Evolutionary conservation across 2,888 invertebrate species (phyloP), one percentile per base, ranked within the genome.

Genomic region (Eupithecia subumbrata): DNA sequence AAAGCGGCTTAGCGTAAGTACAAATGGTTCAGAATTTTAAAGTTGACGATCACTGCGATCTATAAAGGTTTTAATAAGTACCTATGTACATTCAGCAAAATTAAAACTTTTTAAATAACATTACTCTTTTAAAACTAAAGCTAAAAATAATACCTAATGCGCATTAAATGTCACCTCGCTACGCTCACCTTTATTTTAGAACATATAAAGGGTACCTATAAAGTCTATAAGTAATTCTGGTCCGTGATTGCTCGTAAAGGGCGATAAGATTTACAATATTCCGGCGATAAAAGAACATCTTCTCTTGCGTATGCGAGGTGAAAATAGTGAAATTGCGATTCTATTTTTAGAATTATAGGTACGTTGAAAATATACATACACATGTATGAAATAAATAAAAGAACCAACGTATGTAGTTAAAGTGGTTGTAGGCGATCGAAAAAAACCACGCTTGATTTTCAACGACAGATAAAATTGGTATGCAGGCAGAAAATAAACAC

Each of bases 211-310:
- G 74, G 74, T 67, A 76, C 64, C 60, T 60, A 25, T 60, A 34
- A 78, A 78, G 72, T 76, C 75, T 76, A 75, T 78, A 74, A 76
- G 25, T 60, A 60, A 60, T 60, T 60, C 60, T 25, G 72, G 74
- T 68, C 71, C 70, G 76, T 78, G 78, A 81, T 78, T 79, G 81
- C 80, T 81, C 79, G 77, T 81, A 78, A 81, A 81, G 34, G 63
- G 76, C 76, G 74, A 79, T 78, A 78, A 78, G 79, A 80, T 80
- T 78, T 80, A 81, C 78, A 78, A 79, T 81, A 79, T 80, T 76
- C 76, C 66, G 73, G 75, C 69, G 60, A 77, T 79, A 80, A 80
- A 78, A 52, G 69, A 78, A 72, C 73, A 69, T 74, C 74, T 75
- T 76, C 37, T 73, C 60, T 60, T 40, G 69, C 69, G 69, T 70